phyloP scores from a whole-genome alignment of 2,888 invertebrate genomes.

The Rapana venosa region DNA sequence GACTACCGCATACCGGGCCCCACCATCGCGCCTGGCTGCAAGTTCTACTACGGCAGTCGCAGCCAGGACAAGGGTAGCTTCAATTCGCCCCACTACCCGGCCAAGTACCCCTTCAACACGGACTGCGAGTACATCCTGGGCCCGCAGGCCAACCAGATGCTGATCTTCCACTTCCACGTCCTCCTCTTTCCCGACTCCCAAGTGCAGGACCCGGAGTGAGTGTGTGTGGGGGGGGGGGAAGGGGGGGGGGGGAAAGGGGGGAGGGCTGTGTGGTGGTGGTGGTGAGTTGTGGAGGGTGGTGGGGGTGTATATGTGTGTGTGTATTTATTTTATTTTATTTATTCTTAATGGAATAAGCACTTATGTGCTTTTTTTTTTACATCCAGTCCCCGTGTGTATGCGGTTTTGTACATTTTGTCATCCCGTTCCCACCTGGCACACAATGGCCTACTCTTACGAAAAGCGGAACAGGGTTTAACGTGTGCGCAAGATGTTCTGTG shows the following conservation, averaged over 20 bases:
- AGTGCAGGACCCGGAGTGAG: slow-evolving; percentile 52
- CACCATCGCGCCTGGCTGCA: slow-evolving; percentile 91
- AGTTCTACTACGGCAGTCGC: slow-evolving; percentile 86
- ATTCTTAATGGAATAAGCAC: too few relatives aligned
- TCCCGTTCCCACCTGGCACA: too few relatives aligned
- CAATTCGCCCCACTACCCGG: slow-evolving; percentile 89
- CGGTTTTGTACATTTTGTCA: too few relatives aligned
- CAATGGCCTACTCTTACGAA: too few relatives aligned
- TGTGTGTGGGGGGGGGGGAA: neutral
- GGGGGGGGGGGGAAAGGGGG: neutral
- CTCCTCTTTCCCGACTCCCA: slow-evolving; percentile 62
- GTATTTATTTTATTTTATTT: too few relatives aligned
- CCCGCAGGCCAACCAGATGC: slow-evolving; percentile 71
- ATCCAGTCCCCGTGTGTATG: too few relatives aligned
- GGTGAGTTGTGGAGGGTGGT: too few relatives aligned
- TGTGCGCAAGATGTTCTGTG: too few relatives aligned
- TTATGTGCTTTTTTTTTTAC: too few relatives aligned
- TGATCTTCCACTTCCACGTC: slow-evolving; percentile 73
- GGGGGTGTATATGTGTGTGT: too few relatives aligned
- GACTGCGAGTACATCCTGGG: slow-evolving; percentile 79
- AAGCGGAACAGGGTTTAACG: too few relatives aligned
- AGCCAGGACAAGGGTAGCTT: slow-evolving; percentile 80
- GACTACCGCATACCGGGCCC: slow-evolving; percentile 97
- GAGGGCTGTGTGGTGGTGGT: neutral
- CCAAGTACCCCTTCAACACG: slow-evolving; percentile 77